Evolutionary conservation across 2,888 invertebrate genomes (phyloP).

Genomic region (Eudasyphora cyanicolor): DNA sequence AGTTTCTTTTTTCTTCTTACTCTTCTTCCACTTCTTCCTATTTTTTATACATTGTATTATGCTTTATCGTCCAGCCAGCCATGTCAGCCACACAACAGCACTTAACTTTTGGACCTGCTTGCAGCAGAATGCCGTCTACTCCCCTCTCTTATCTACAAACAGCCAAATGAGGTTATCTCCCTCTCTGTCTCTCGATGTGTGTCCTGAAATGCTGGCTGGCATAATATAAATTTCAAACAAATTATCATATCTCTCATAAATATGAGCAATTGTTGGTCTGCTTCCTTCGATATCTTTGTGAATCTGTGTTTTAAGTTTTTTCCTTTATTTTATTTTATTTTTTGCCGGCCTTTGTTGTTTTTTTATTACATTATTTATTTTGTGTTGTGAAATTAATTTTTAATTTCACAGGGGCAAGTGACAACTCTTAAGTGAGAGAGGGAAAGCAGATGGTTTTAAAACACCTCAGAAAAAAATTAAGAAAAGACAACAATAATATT

Average conservation of each 20-base stretch:
- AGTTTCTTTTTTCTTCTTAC: background rate
- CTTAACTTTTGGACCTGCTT: background rate
- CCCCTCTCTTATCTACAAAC: background rate
- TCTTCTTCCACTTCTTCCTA: background rate
- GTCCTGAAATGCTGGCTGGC: background rate
- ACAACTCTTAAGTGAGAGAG: background rate
- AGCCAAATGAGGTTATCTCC: conserved; percentile 8
- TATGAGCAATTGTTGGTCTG: conserved; percentile 2
- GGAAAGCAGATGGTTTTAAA: too few relatives aligned
- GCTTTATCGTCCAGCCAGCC: background rate
- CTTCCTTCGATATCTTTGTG: background rate
- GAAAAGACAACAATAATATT: conserved; percentile 14
- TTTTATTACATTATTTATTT: conserved; percentile 8
- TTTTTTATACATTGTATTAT: too few relatives aligned
- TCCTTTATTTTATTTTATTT: background rate
- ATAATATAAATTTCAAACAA: conserved; percentile 20
- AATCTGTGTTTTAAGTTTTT: background rate
- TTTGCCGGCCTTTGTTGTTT: background rate
- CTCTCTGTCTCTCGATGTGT: too few relatives aligned
- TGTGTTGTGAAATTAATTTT: conserved; percentile 7
- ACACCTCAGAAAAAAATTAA: background rate
- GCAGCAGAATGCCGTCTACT: too few relatives aligned
- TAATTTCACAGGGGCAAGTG: conserved; percentile 9
- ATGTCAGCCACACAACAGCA: background rate
- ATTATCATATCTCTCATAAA: conserved; percentile 20